Base-by-base conservation (phyloP, 1,140 invertebrate genomes). In the Helicoverpa armigera region DNA sequence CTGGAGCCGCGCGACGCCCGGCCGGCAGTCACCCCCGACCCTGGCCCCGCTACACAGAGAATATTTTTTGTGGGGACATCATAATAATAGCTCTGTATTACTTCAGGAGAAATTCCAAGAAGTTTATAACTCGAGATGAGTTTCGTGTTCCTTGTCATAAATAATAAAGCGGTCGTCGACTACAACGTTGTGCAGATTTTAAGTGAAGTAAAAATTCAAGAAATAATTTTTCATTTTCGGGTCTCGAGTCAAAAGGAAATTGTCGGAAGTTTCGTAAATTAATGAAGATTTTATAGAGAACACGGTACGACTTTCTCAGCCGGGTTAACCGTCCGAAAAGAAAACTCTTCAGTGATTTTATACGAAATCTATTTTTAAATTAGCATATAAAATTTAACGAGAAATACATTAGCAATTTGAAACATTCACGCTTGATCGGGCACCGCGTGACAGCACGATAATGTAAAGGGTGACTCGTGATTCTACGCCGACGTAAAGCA, bases 11-110 rank as follows among this genome's bases (percentile, higher is more conserved):
- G 10, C 65, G 65, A 13, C 65, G 80, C 67, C 82, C 78, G 80
- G 72, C 82, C 78, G 70, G 51, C 43, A 18, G 70, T 58, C 69
- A 54, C 86, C 86, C 86, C 87, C 90, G 87, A 87, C 88, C 89
- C 90, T 88, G 83, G 85, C 85, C 85, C 85, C 88, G 82, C 87
- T 83, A 86, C 87, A 79, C 87, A 79, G 80, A 88, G 91, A 93
- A 93, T 92, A 92, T 94, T 94, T 94, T 94, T 94, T 92, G 93
- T 89, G 92, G 92, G 91, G 92, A 94, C 93, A 94, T 94, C 92
- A 94, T 94, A 94, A 94, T 94, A 94, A 94, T 94, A 93, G 93
- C 93, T 93, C 92, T 94, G 92, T 94, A 94, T 94, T 94, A 94
- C 93, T 94, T 94, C 93, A 94, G 92, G 92, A 94, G 92, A 94